Conservation (phyloP, 2,797 vertebrate species). For the Valencia hispanica region DNA sequence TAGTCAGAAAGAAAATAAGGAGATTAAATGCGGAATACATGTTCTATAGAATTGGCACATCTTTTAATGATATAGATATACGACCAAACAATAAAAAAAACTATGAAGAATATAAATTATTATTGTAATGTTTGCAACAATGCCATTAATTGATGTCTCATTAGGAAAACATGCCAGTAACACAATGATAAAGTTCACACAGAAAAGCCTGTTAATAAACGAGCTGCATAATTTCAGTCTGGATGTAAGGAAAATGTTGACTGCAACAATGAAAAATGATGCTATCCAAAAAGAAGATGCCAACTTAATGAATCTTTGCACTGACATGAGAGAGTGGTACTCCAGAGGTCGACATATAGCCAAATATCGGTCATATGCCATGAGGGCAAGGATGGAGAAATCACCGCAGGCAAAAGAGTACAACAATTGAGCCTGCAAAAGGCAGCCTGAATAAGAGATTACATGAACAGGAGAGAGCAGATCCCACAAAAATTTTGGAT, state of each 20-base stretch:
- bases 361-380: conserved; percentile 62
- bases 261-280: conserved; percentile 6
- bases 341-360: conserved; percentile 53
- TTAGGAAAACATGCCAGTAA: conserved; percentile 39
- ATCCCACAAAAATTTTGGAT: conserved; percentile 58
- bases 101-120: conserved; percentile 16
- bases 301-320: conserved; percentile 10
- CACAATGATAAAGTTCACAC: conserved; percentile 51
- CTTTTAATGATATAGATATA: conserved; percentile 51
- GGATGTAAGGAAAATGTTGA: conserved; percentile 24
- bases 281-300: conserved; percentile 26
- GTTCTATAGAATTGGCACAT: conserved; percentile 50
- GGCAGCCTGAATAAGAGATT: conserved; percentile 55
- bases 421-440: conserved; percentile 45
- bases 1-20: not conserved
- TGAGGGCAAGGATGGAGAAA: conserved; percentile 43
- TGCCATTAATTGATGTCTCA: conserved; percentile 5
- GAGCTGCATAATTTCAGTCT: conserved; percentile 43
- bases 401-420: conserved; percentile 41
- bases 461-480: conserved; percentile 47
- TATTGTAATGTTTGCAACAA: conserved; percentile 33
- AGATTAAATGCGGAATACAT: conserved; percentile 58
- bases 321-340: conserved; percentile 58
- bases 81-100: conserved; percentile 41
- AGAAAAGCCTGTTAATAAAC: conserved; percentile 27